A percentile compares a stretch with the other conserved stretches of the same genome.
phyloP scores from a whole-genome alignment of 2,888 invertebrate species.

The Neoscelio sp. region DNA sequence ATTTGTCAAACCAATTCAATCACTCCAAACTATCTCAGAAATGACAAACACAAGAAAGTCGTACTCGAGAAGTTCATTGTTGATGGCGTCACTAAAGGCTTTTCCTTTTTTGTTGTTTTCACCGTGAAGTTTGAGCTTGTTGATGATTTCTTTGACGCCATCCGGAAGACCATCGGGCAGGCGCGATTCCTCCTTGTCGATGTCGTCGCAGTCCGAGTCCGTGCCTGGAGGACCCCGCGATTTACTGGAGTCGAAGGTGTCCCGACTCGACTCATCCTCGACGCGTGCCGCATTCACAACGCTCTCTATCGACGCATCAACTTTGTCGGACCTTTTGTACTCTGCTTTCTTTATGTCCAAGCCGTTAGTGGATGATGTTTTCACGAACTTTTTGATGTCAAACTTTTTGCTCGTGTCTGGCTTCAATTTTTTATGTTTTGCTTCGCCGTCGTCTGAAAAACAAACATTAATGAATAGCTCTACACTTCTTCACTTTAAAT shows the following conservation, averaged over 20 bases:
- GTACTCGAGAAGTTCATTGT: constrained; percentile 84
- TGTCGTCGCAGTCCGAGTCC: constrained; percentile 80
- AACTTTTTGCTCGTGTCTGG: constrained; percentile 60
- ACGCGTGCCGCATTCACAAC: constrained; percentile 84
- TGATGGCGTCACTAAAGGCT: constrained; percentile 84
- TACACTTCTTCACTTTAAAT: neutral
- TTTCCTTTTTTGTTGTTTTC: constrained; percentile 83
- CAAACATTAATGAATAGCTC: neutral
- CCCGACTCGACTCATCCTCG: constrained; percentile 80
- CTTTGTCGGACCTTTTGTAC: constrained; percentile 75
- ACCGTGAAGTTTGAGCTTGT: constrained; percentile 81
- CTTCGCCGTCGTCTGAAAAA: constrained; percentile 78
- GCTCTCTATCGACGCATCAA: constrained; percentile 85
- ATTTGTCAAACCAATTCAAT: neutral
- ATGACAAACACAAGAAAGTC: no score
- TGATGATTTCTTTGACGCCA: constrained; percentile 83
- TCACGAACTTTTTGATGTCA: constrained; percentile 67
- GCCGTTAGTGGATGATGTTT: constrained; percentile 74
- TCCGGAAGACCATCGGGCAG: constrained; percentile 83
- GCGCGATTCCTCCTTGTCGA: constrained; percentile 80
- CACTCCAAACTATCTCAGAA: no score
- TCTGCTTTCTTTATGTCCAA: constrained; percentile 71
- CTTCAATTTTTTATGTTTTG: constrained; percentile 76
- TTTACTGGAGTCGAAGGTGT: constrained; percentile 81
- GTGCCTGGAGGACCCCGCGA: constrained; percentile 75